Evolutionary conservation across 2,113 vertebrate genomes (phyloP).

Genomic region (Haemorhous mexicanus): DNA sequence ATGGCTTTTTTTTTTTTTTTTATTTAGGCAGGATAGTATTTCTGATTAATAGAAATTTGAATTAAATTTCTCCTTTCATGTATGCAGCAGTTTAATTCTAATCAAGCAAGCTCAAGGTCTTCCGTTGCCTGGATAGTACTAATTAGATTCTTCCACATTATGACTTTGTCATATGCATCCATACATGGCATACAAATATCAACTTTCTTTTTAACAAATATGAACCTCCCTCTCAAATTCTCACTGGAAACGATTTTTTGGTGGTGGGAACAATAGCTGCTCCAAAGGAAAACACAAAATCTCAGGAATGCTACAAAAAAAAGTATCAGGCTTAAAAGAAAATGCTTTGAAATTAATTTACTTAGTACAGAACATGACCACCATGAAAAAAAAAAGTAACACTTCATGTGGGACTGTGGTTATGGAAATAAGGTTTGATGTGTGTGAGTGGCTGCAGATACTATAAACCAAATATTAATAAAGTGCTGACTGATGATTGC

Average conservation of each 20-base stretch:
- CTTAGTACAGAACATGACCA: background rate
- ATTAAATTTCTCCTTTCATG: constrained; percentile 5
- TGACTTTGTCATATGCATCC: background rate
- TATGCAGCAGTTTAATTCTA: constrained; percentile 19
- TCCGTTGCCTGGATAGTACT: background rate
- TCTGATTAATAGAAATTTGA: constrained; percentile 9
- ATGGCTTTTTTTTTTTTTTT: background rate
- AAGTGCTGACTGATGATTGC: background rate
- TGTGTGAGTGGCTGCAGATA: background rate
- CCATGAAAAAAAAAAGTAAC: background rate
- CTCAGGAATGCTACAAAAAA: background rate
- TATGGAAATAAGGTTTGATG: background rate
- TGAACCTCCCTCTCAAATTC: background rate
- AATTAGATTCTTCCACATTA: constrained; percentile 1
- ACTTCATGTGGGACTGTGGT: background rate
- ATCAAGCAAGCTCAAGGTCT: constrained; percentile 27
- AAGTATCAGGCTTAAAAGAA: background rate
- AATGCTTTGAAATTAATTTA: background rate
- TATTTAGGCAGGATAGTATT: background rate
- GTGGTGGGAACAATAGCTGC: background rate
- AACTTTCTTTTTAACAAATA: background rate
- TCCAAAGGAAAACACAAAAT: background rate
- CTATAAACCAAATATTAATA: background rate
- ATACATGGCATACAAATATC: background rate
- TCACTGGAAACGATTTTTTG: background rate